These are phyloP conservation scores for Chionodraco myersi DNA, from an alignment of 2,113 vertebrate species.

Conservation along the genomic window DNA sequence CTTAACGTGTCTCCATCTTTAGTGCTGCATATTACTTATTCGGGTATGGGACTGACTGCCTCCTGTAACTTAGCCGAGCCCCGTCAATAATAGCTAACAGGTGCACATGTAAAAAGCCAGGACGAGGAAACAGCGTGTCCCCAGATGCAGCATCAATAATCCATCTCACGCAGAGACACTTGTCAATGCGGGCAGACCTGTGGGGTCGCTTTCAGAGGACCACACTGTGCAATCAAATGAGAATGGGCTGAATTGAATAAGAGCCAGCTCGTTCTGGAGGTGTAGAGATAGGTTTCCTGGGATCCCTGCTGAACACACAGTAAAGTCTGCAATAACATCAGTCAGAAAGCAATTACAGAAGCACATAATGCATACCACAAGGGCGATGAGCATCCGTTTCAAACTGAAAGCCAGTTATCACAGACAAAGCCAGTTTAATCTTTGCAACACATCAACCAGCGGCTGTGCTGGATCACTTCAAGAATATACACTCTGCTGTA, in stretches of 20 bases:
- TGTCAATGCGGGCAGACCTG: slow-evolving; percentile 54
- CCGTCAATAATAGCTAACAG: slow-evolving; percentile 55
- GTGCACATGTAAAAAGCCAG: slow-evolving; percentile 47
- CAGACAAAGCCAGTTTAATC: slow-evolving; percentile 26
- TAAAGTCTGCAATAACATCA: slow-evolving; percentile 43
- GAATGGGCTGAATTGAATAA: slow-evolving; percentile 61
- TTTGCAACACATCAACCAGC: slow-evolving; percentile 19
- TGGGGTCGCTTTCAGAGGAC: slow-evolving; percentile 37
- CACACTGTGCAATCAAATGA: slow-evolving; percentile 60
- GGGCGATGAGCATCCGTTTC: slow-evolving; percentile 39
- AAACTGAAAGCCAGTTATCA: slow-evolving; percentile 4
- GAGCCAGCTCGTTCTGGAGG: slow-evolving; percentile 36
- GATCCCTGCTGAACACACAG: slow-evolving; percentile 55
- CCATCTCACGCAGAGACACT: slow-evolving; percentile 56
- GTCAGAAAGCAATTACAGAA: slow-evolving; percentile 48
- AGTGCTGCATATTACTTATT: slow-evolving; percentile 24
- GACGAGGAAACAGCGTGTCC: slow-evolving; percentile 31
- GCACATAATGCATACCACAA: slow-evolving; percentile 44
- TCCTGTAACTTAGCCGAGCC: slow-evolving; percentile 13
- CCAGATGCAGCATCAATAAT: slow-evolving; percentile 50
- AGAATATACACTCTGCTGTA: slow-evolving; percentile 11
- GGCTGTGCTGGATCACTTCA: background rate
- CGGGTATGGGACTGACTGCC: slow-evolving; percentile 3
- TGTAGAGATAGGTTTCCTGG: slow-evolving; percentile 46
- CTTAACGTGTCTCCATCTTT: slow-evolving; percentile 43